These are phyloP conservation scores for Aphidoletes aphidimyza DNA, from an alignment of 2,888 invertebrate species.

Conservation along the genomic window DNA sequence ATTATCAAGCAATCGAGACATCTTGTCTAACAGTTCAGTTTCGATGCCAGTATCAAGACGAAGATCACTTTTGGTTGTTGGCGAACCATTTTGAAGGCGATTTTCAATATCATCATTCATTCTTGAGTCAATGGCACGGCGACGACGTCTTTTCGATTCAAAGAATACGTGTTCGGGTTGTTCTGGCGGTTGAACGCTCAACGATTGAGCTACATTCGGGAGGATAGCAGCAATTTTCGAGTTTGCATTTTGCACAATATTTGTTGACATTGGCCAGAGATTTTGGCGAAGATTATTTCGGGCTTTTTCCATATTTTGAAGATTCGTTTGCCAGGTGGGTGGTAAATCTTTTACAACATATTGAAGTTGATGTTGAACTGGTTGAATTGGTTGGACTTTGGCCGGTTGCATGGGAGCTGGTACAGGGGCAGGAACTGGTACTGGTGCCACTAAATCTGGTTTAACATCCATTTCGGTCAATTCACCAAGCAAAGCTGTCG, in stretches of 20 bases:
- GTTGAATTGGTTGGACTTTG: no score
- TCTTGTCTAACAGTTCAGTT: slow-evolving; percentile 43
- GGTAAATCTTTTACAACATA: slow-evolving; percentile 56
- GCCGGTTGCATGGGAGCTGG: neutral
- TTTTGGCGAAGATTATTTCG: slow-evolving; percentile 56
- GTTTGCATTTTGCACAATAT: neutral
- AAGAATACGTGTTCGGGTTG: neutral
- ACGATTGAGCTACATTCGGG: neutral
- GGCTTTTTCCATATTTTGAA: slow-evolving; percentile 55
- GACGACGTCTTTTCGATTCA: slow-evolving; percentile 6
- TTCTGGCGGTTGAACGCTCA: neutral
- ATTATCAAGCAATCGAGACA: slow-evolving; percentile 54
- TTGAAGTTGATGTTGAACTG: slow-evolving; percentile 14
- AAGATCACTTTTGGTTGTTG: neutral
- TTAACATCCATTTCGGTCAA: neutral
- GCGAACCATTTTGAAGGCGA: neutral
- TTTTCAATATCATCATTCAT: slow-evolving; percentile 40
- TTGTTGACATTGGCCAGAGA: slow-evolving; percentile 40
- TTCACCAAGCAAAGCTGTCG: neutral
- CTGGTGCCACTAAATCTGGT: neutral
- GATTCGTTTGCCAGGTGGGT: slow-evolving; percentile 57
- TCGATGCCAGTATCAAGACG: slow-evolving; percentile 9
- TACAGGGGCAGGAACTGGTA: neutral
- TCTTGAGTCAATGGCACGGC: slow-evolving; percentile 31
- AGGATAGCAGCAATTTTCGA: neutral